A percentile compares a stretch with the other conserved stretches of the same genome.
Evolutionary conservation across 2,888 invertebrate genomes (phyloP).

Genomic region (Koerneria pararmatus): DNA sequence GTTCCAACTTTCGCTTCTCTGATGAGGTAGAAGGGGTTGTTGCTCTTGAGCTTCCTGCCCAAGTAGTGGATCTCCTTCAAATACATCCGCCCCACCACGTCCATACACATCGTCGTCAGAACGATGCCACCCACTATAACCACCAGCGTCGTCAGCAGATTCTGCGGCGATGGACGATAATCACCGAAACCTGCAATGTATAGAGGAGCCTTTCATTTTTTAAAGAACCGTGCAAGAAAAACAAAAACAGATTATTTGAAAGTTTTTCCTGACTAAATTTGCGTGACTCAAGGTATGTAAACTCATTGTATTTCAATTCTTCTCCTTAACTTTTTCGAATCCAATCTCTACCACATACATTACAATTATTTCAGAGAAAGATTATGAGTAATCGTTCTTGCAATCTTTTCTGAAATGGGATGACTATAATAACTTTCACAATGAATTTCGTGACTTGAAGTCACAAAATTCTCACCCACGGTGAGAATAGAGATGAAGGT

Average conservation of each 20-base stretch:
- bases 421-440: not conserved
- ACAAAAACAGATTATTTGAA: too few relatives aligned
- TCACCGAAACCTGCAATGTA: conserved; percentile 52
- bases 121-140: conserved; percentile 52
- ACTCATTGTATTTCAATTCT: too few relatives aligned
- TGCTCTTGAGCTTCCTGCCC: conserved; percentile 55
- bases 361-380: too few relatives aligned
- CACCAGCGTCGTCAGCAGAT: conserved; percentile 36
- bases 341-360: too few relatives aligned
- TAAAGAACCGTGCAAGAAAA: too few relatives aligned
- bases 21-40: conserved; percentile 57
- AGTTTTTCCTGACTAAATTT: too few relatives aligned
- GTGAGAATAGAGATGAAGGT: conserved; percentile 58
- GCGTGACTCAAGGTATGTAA: too few relatives aligned
- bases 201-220: too few relatives aligned
- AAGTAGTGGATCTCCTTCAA: conserved; percentile 58
- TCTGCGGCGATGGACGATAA: conserved; percentile 49
- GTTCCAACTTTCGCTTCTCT: conserved; percentile 57
- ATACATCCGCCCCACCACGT: conserved; percentile 58
- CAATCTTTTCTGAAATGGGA: too few relatives aligned
- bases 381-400: too few relatives aligned
- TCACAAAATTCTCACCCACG: conserved; percentile 40
- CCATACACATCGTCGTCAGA: conserved; percentile 58
- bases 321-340: too few relatives aligned
- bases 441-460: not conserved